These are phyloP conservation scores for Hypotaenidia okinawae DNA, from an alignment of 2,797 vertebrate species.

Conservation along the genomic window DNA sequence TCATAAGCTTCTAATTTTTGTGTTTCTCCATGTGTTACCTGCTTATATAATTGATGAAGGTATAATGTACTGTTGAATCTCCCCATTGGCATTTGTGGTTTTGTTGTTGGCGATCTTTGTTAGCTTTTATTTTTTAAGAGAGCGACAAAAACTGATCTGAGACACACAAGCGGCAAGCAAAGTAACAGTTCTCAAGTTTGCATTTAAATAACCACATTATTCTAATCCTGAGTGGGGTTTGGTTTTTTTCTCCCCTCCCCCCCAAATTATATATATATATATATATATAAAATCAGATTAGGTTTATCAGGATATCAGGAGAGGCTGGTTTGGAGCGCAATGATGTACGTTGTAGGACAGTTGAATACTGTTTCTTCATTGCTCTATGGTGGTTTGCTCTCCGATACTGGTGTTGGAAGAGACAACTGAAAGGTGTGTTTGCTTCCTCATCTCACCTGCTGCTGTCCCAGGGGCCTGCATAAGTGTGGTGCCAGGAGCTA, in stretches of 20 bases:
- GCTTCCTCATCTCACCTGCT: not conserved
- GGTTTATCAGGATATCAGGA: not conserved
- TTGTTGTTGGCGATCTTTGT: not conserved
- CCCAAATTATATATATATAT: too few relatives aligned
- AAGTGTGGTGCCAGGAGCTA: not conserved
- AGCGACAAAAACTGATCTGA: not conserved
- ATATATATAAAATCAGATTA: not conserved
- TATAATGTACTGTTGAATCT: not conserved
- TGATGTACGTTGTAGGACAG: not conserved
- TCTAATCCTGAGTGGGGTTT: not conserved
- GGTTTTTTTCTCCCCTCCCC: not conserved
- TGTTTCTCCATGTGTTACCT: not conserved
- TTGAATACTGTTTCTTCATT: not conserved
- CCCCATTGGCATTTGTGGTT: not conserved
- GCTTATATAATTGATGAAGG: not conserved
- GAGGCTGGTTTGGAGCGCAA: not conserved
- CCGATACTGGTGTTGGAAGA: not conserved
- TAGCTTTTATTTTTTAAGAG: not conserved
- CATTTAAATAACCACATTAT: not conserved
- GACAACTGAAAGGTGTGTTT: not conserved
- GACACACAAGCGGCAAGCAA: not conserved
- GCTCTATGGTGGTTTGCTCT: not conserved
- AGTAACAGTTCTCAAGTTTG: not conserved
- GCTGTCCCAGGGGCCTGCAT: not conserved
- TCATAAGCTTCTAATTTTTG: not conserved